These are phyloP conservation scores for Odontamblyopus rebecca DNA, from an alignment of 2,797 vertebrate species.

Conservation along the genomic window DNA sequence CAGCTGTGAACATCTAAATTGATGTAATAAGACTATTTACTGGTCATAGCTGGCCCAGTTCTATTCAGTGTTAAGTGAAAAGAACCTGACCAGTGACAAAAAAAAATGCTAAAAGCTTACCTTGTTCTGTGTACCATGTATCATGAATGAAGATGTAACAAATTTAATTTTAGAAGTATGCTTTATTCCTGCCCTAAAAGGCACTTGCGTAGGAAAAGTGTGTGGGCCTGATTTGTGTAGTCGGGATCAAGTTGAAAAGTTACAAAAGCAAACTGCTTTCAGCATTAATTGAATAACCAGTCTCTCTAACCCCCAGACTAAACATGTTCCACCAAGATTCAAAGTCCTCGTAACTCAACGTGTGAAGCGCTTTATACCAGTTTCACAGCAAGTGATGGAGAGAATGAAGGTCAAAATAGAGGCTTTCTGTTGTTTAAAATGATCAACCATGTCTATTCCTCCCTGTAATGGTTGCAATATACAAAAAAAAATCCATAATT, in stretches of 20 bases:
- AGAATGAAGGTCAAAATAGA: too few species aligned
- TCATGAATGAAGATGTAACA: background rate
- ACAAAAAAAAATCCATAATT: background rate
- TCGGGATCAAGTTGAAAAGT: slow-evolving; percentile 40
- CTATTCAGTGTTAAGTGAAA: background rate
- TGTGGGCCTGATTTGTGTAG: slow-evolving; percentile 30
- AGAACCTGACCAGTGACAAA: background rate
- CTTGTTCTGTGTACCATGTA: background rate
- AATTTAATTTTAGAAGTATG: background rate
- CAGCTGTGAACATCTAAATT: too few species aligned
- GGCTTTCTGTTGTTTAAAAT: too few species aligned
- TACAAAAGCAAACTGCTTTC: slow-evolving; percentile 36
- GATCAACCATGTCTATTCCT: too few species aligned
- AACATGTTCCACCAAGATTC: background rate
- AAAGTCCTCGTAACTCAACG: background rate
- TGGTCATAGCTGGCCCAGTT: too few species aligned
- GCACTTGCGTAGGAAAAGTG: slow-evolving; percentile 38
- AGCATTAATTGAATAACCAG: slow-evolving; percentile 36
- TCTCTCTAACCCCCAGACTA: background rate
- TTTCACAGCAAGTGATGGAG: too few species aligned
- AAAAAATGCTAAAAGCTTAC: background rate
- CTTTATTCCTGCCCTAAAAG: slow-evolving; percentile 20
- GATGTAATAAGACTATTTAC: too few species aligned
- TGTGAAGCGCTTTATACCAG: background rate
- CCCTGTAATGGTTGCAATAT: background rate